These are phyloP conservation scores for Epinephelus cyanopodus DNA, from an alignment of 2,113 vertebrate species.

Conservation along the genomic window DNA sequence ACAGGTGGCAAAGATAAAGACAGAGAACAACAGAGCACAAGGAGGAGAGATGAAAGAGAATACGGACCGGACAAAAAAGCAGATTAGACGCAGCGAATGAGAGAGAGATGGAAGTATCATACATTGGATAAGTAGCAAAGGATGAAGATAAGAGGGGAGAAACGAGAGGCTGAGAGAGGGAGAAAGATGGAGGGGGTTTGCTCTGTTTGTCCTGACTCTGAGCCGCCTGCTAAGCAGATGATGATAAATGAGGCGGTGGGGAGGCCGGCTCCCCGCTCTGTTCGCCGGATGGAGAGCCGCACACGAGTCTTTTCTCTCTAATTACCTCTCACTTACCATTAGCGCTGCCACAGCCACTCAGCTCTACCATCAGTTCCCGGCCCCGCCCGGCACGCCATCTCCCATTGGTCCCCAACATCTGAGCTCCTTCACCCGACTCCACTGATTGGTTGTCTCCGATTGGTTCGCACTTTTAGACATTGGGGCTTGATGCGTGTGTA, in stretches of 20 bases:
- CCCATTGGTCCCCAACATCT: slow-evolving; percentile 57
- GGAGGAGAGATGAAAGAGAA: slow-evolving; percentile 37
- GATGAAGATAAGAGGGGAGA: slow-evolving; percentile 49
- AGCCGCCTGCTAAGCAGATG: slow-evolving; percentile 81
- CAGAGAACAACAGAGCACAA: slow-evolving; percentile 11
- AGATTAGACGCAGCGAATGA: slow-evolving; percentile 29
- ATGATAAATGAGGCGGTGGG: slow-evolving; percentile 84
- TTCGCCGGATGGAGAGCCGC: slow-evolving; percentile 69
- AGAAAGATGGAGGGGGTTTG: slow-evolving; percentile 64
- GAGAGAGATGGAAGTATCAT: slow-evolving; percentile 19
- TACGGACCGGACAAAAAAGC: slow-evolving; percentile 1
- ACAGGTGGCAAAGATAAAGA: slow-evolving; percentile 40
- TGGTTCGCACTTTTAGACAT: not conserved
- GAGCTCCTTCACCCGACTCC: slow-evolving; percentile 9
- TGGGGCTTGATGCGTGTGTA: not conserved
- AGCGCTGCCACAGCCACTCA: slow-evolving; percentile 77
- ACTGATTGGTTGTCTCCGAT: slow-evolving; percentile 47
- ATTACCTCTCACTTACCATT: slow-evolving; percentile 86
- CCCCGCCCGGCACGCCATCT: slow-evolving; percentile 41
- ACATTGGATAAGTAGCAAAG: slow-evolving; percentile 24
- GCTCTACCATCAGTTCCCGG: slow-evolving; percentile 74
- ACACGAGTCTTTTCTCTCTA: slow-evolving; percentile 83
- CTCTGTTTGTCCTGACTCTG: slow-evolving; percentile 82
- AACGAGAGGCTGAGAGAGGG: slow-evolving; percentile 37
- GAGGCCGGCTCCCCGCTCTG: slow-evolving; percentile 68